These are phyloP conservation scores for Archips xylosteana DNA, from an alignment of 2,888 invertebrate species.

Conservation along the genomic window DNA sequence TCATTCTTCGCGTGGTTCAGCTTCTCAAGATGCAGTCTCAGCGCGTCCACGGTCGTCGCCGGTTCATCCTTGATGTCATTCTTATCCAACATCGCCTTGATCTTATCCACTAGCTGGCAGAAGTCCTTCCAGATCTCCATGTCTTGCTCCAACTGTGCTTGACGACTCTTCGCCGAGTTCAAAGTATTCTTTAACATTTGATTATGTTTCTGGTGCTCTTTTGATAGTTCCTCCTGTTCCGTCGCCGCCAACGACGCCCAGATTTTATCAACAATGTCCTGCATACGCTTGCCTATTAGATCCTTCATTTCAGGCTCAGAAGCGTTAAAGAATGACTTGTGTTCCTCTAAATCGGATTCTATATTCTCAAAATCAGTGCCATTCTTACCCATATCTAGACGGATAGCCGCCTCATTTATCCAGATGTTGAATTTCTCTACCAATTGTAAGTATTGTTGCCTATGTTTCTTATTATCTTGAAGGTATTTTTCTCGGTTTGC, in stretches of 20 bases:
- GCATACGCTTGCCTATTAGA: slow-evolving; percentile 92
- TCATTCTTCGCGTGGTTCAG: slow-evolving; percentile 91
- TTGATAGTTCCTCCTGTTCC: slow-evolving; percentile 93
- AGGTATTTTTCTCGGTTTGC: slow-evolving; percentile 93
- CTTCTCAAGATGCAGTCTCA: slow-evolving; percentile 94
- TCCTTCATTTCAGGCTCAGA: slow-evolving; percentile 92
- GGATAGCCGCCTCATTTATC: slow-evolving; percentile 93
- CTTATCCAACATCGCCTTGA: slow-evolving; percentile 90
- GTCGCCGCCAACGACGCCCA: slow-evolving; percentile 93
- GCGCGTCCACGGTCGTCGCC: slow-evolving; percentile 91
- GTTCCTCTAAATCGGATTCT: slow-evolving; percentile 92
- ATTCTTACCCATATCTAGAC: slow-evolving; percentile 91
- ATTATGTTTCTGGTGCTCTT: slow-evolving; percentile 92
- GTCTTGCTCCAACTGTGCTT: slow-evolving; percentile 92
- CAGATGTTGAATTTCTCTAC: slow-evolving; percentile 93
- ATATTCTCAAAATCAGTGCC: slow-evolving; percentile 96
- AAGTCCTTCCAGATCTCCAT: slow-evolving; percentile 95
- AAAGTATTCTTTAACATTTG: slow-evolving; percentile 93
- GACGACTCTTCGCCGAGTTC: slow-evolving; percentile 92
- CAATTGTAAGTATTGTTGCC: slow-evolving; percentile 91
- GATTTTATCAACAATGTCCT: slow-evolving; percentile 94
- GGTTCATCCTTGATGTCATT: slow-evolving; percentile 92
- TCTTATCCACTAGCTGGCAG: slow-evolving; percentile 91
- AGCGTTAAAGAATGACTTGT: slow-evolving; percentile 92
- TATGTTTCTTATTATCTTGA: slow-evolving; percentile 90